Conservation (phyloP, 64 coral and sea anemone species). For the Exaiptasia diaphana region DNA sequence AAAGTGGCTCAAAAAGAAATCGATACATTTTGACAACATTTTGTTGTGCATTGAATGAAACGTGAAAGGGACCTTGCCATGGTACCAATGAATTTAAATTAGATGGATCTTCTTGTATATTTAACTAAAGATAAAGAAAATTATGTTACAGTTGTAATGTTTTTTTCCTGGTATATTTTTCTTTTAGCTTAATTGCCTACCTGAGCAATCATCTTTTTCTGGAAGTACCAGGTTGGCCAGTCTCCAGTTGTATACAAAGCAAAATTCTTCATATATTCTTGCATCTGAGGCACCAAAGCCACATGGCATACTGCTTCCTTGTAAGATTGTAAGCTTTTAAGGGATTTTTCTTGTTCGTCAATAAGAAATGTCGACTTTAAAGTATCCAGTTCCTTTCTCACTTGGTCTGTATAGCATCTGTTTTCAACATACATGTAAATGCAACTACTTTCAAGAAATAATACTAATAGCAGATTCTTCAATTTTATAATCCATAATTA, state of each 20-base stretch:
- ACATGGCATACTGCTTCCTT: not conserved
- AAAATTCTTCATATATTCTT: slow-evolving; percentile 18
- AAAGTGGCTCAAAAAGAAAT: not conserved
- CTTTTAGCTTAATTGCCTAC: too few species aligned
- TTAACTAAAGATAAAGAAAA: too few species aligned
- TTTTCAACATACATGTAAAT: not conserved
- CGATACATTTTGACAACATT: not conserved
- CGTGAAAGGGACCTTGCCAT: not conserved
- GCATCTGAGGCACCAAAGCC: not conserved
- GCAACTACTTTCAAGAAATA: not conserved
- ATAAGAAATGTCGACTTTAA: not conserved
- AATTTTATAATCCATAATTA: not conserved
- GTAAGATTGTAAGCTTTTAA: not conserved
- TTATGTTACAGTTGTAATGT: too few species aligned
- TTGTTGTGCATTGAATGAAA: not conserved
- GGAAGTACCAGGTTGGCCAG: slow-evolving; percentile 57
- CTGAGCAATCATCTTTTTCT: slow-evolving; percentile 51
- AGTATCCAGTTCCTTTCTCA: not conserved
- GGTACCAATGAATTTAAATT: not conserved
- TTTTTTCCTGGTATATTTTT: too few species aligned
- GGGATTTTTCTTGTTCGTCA: slow-evolving; percentile 7
- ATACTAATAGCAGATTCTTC: not conserved
- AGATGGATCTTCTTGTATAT: too few species aligned
- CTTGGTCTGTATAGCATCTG: not conserved
- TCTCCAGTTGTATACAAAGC: slow-evolving; percentile 35